phyloP scores from a whole-genome alignment of 2,888 invertebrate species.

The Chymomyza procnemis region DNA sequence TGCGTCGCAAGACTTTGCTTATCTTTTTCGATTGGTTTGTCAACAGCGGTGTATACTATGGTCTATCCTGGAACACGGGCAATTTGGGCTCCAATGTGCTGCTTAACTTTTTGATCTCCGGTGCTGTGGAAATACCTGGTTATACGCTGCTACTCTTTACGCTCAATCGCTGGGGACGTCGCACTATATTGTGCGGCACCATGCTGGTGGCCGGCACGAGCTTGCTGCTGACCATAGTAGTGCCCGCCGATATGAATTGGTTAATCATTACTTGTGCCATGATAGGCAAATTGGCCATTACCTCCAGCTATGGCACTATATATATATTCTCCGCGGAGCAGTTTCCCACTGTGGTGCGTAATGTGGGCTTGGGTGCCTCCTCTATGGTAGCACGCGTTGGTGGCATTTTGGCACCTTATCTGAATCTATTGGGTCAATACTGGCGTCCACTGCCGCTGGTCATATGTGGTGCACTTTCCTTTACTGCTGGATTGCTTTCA shows the following conservation, averaged over 20 bases:
- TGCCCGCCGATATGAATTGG: constrained; percentile 81
- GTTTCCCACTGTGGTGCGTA: constrained; percentile 88
- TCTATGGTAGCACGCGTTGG: constrained; percentile 93
- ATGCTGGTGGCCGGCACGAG: constrained; percentile 83
- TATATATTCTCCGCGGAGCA: constrained; percentile 87
- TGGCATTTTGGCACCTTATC: constrained; percentile 84
- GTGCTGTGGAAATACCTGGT: constrained; percentile 87
- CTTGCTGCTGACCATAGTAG: constrained; percentile 81
- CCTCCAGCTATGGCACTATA: constrained; percentile 86
- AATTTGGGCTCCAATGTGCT: constrained; percentile 87
- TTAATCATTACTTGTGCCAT: constrained; percentile 83
- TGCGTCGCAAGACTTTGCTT: constrained; percentile 83
- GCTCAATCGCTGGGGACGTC: constrained; percentile 86
- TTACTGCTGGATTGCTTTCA: constrained; percentile 86
- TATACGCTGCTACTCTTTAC: constrained; percentile 83
- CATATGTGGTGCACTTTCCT: constrained; percentile 85
- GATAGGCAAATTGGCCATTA: constrained; percentile 86
- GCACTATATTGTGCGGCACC: constrained; percentile 84
- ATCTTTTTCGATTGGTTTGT: constrained; percentile 89
- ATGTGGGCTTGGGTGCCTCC: constrained; percentile 91
- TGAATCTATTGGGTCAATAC: constrained; percentile 84
- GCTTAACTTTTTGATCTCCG: constrained; percentile 86
- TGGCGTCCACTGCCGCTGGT: constrained; percentile 85
- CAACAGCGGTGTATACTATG: constrained; percentile 88
- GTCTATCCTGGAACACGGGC: constrained; percentile 87